phyloP scores from a whole-genome alignment of 2,797 vertebrate genomes.

The Gambusia yucatana region DNA sequence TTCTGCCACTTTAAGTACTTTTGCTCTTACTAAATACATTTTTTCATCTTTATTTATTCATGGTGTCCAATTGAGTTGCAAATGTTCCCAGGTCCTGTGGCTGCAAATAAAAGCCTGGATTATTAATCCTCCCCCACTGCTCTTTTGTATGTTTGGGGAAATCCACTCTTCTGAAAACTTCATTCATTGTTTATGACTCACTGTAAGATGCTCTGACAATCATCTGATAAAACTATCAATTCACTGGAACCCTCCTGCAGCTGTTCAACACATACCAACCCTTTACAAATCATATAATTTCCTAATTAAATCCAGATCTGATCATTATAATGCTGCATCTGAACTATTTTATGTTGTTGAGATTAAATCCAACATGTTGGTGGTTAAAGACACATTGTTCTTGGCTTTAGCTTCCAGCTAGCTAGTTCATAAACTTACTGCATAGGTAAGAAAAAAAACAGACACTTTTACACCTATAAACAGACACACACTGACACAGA shows the following conservation, averaged over 20 bases:
- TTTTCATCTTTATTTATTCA: too few species aligned
- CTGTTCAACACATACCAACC: background rate
- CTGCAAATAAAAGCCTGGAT: background rate
- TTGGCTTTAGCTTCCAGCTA: background rate
- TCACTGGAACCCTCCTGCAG: background rate
- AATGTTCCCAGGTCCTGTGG: background rate
- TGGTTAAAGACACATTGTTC: background rate
- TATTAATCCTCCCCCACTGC: background rate
- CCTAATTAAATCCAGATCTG: background rate
- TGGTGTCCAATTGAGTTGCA: too few species aligned
- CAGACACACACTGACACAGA: constrained; percentile 5
- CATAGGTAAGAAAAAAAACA: background rate
- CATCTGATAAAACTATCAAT: background rate
- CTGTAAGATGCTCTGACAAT: background rate
- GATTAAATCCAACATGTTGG: background rate
- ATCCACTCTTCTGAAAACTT: background rate
- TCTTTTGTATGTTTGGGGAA: background rate
- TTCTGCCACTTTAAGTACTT: background rate
- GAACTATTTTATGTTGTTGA: background rate
- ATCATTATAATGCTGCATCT: background rate
- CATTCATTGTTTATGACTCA: background rate
- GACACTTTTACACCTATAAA: background rate
- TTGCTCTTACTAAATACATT: background rate
- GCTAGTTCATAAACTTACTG: constrained; percentile 2
- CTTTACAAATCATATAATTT: background rate